Percentiles rank a stretch among this genome's conserved stretches.
Evolutionary conservation across 2,113 vertebrate genomes (phyloP).

Genomic region (Ageneiosus marmoratus): DNA sequence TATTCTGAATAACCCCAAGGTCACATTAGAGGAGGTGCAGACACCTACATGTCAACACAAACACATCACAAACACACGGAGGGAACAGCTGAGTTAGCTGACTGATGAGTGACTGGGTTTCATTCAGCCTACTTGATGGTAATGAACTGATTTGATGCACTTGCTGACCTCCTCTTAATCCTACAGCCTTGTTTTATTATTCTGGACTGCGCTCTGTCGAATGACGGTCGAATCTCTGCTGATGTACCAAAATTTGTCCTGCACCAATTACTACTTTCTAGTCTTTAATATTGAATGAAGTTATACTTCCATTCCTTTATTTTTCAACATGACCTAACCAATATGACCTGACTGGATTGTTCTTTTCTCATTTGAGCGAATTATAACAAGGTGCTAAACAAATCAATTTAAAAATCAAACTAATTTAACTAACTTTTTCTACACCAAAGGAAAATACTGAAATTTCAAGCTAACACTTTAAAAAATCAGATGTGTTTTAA

Average conservation of each 20-base stretch:
- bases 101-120: constrained; percentile 33
- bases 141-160: constrained; percentile 41
- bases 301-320: background rate
- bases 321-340: background rate
- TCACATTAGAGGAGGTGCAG: background rate
- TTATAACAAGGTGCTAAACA: no score
- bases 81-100: background rate
- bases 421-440: no score
- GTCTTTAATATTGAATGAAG: background rate
- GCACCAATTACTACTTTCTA: background rate
- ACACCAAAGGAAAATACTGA: no score
- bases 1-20: constrained; percentile 1
- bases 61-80: background rate
- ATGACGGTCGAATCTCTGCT: background rate
- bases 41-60: background rate
- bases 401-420: no score
- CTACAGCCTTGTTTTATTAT: background rate
- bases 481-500: no score
- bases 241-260: background rate
- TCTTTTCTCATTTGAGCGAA: background rate
- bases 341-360: no score
- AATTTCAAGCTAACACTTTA: no score
- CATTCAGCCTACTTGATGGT: constrained; percentile 32
- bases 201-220: background rate
- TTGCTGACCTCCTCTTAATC: background rate